Evolutionary conservation across 2,113 vertebrate genomes (phyloP), one percentile per base, ranked within the genome.

Genomic region (Myiagra hebetior): DNA sequence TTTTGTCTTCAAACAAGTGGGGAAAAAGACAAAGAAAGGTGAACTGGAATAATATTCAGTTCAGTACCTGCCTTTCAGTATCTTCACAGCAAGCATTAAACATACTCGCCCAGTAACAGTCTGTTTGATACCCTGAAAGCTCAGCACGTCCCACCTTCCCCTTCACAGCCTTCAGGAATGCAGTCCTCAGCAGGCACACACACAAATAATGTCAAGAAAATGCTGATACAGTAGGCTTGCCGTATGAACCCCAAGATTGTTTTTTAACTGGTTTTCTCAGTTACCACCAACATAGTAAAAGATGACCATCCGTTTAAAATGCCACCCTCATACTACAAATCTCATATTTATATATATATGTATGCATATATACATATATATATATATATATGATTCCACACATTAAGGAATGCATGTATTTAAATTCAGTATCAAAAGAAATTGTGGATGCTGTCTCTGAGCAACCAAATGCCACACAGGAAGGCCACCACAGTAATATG

Each of bases 261-360:
- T 63, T 46, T 88, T 77, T 5, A 57, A 62, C 37, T 83, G 26
- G 3, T 76, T 76, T 89, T 95, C n/a, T 68, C 23, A n/a, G 52
- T 87, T 95, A 73, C 65, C 26, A 87, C 62, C 85, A 78, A 59
- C 47, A 55, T 6, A 79, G 31, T 49, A 60, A 75, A 88, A 92
- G 28, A 78, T 0, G 6, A 46, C 30, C 27, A 10, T 19, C 60
- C 33, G 12, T 26, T 96, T 79, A 56, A 85, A 97, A 95, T 30
- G 35, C 33, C 8, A 46, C 31, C 37, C 42, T 89, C 44, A 63
- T 68, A 39, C 47, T 87, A 56, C 7, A 18, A 31, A 35, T 57
- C 23, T 67, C n/a, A 23, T 16, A 24, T 18, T 17, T 9, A 23
- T 4, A 53, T 0, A 27, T 0, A 57, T 3, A 7, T 8, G 9